Conservation (phyloP, 2,888 invertebrate genomes). For the Lamproptera curius region DNA sequence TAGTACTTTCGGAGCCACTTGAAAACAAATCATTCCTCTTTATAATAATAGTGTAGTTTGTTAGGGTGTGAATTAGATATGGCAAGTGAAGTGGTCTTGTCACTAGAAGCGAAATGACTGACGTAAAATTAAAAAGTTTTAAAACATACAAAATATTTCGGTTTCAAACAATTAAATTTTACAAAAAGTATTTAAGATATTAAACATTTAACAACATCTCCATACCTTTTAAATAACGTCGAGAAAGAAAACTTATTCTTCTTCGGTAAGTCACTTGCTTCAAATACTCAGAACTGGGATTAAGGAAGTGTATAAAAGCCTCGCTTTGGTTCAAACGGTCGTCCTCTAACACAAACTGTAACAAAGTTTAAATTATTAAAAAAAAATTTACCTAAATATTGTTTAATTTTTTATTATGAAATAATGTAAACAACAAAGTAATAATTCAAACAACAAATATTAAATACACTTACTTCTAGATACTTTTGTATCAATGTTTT, state of each 20-base stretch:
- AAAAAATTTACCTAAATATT: no score
- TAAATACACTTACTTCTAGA: slow-evolving; percentile 82
- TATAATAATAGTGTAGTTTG: no score
- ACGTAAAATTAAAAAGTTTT: no score
- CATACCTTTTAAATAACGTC: slow-evolving; percentile 89
- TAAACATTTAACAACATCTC: neutral
- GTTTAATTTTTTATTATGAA: no score
- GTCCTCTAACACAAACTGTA: slow-evolving; percentile 91
- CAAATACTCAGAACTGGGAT: slow-evolving; percentile 93
- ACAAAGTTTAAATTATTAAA: neutral
- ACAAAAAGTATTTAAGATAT: neutral
- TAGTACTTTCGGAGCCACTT: no score
- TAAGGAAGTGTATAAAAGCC: slow-evolving; percentile 93
- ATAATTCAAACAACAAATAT: neutral
- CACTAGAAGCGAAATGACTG: no score
- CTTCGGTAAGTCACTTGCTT: slow-evolving; percentile 89
- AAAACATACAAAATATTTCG: no score
- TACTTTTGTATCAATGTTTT: slow-evolving; percentile 91
- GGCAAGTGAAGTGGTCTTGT: no score
- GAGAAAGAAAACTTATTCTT: slow-evolving; percentile 92
- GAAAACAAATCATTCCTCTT: no score
- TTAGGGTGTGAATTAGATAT: no score
- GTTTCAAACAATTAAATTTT: neutral
- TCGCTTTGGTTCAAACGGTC: slow-evolving; percentile 93
- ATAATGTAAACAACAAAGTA: no score